A percentile compares a stretch with the other conserved stretches of the same genome.
These are phyloP conservation scores for Oscheius onirici DNA, from an alignment of 2,888 invertebrate genomes.

Conservation along the genomic window DNA sequence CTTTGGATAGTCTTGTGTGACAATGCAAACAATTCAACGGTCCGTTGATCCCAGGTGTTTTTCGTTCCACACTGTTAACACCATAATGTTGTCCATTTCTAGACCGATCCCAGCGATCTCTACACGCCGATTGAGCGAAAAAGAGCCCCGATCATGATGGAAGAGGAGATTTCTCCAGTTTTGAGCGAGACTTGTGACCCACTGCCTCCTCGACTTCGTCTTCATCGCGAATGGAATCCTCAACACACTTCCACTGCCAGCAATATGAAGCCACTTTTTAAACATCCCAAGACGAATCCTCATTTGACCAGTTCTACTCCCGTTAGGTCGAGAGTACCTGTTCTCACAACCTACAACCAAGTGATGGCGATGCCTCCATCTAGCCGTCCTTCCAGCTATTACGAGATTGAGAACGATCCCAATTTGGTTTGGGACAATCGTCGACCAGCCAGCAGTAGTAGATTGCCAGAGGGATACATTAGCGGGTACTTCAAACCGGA, in stretches of 20 bases:
- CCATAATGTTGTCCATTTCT: neutral
- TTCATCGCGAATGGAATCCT: constrained; percentile 10
- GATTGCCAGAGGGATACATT: neutral
- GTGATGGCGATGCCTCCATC: constrained; percentile 3
- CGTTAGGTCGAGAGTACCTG: neutral
- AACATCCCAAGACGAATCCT: constrained; percentile 25
- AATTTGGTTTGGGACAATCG: constrained; percentile 24
- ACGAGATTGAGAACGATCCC: constrained; percentile 19
- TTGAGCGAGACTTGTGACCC: neutral
- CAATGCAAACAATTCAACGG: neutral
- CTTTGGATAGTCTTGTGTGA: neutral
- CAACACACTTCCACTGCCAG: constrained; percentile 25
- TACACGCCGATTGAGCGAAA: constrained; percentile 21
- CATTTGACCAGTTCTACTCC: constrained; percentile 21
- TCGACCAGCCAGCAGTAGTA: neutral
- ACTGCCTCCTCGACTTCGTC: neutral
- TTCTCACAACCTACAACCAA: constrained; percentile 17
- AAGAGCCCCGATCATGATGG: neutral
- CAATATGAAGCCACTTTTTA: constrained; percentile 5
- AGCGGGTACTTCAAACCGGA: constrained; percentile 39
- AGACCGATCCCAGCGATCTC: constrained; percentile 25
- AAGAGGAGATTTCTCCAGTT: constrained; percentile 29
- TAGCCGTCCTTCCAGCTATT: constrained; percentile 1
- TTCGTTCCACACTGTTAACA: neutral
- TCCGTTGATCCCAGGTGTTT: neutral